These are phyloP conservation scores for Smittia sp. DNA, from an alignment of 2,888 invertebrate species.

Conservation along the genomic window DNA sequence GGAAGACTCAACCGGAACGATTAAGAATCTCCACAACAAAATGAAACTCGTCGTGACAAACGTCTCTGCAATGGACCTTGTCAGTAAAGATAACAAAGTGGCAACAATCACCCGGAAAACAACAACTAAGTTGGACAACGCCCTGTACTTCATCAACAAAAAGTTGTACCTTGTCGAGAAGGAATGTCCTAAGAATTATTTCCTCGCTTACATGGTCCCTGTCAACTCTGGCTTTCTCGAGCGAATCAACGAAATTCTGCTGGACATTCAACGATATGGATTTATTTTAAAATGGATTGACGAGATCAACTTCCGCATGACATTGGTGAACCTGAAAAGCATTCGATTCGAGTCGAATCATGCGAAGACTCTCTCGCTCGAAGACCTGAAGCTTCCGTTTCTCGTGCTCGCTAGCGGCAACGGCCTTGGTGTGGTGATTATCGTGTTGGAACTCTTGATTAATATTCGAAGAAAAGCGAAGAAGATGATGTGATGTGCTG, in stretches of 20 bases:
- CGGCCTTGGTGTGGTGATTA: too few species aligned
- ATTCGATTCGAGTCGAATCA: slow-evolving; percentile 45
- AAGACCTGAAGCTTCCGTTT: slow-evolving; percentile 51
- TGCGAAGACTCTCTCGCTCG: slow-evolving; percentile 42
- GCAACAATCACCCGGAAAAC: slow-evolving; percentile 49
- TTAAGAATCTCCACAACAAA: slow-evolving; percentile 47
- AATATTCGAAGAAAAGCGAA: too few species aligned
- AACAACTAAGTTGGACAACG: slow-evolving; percentile 44
- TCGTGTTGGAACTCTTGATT: too few species aligned
- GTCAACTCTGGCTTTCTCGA: slow-evolving; percentile 49
- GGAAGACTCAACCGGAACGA: slow-evolving; percentile 48
- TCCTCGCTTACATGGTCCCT: slow-evolving; percentile 49
- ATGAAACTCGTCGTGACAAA: slow-evolving; percentile 44
- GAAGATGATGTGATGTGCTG: too few species aligned
- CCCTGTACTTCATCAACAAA: slow-evolving; percentile 46
- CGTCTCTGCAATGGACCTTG: slow-evolving; percentile 41
- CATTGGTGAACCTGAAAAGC: too few species aligned
- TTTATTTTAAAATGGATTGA: slow-evolving; percentile 50
- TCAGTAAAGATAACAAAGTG: slow-evolving; percentile 47
- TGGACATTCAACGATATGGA: slow-evolving; percentile 49
- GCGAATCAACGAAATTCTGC: slow-evolving; percentile 47
- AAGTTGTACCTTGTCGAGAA: slow-evolving; percentile 49
- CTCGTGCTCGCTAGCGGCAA: slow-evolving; percentile 43
- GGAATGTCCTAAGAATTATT: slow-evolving; percentile 52
- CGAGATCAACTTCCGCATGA: slow-evolving; percentile 42